Base-by-base conservation (phyloP, 2,113 vertebrate species). In the Rhynchomys soricoides region DNA sequence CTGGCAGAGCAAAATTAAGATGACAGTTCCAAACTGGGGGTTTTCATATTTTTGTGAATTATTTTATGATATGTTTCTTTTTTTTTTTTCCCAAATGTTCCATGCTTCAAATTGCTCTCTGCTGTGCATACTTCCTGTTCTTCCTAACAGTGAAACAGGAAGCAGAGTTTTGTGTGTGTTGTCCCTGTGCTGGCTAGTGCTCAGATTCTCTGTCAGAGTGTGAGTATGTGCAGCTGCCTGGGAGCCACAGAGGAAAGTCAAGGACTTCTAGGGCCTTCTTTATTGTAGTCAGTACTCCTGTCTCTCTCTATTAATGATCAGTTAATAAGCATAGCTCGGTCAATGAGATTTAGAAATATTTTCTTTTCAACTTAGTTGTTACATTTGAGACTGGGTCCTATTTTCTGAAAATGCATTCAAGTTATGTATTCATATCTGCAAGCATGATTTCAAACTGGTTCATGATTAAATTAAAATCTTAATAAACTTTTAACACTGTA, bases 61-160 rank as follows among this genome's bases (percentile, higher is more conserved):
- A 81, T 66, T 89, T 94, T 70, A 94, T 94, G 52, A 93, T 94
- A 73, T 75, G 24, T 77, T 43, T 43, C 15, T 37, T 40, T 91
- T 94, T 89, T 78, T 43, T 92, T 94, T 78, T 43, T 92, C 93
- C 82, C 64, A 71, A 9, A 75, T 43, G 15, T 77, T 75, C 31
- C 22, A 57, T 59, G 40, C 12, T 83, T 87, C 91, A 96, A 96
- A 64, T 55, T 43, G 48, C 1, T 87, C 68, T 75, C 15, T 68
- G 64, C 43, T 8, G 17, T 16, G 81, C 34, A 86, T 68, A 66
- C 82, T 86, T 94, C 77, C 82, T 81, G 34, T 64, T 75, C 55
- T 45, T 73, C 29, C 43, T 57, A 73, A 92, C 29, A 92, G 29
- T 89, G 79, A 96, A 94, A 91, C 81, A 94, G 91, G 96, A 97